phyloP scores from a whole-genome alignment of 2,797 vertebrate genomes.

The Ispidina picta region DNA sequence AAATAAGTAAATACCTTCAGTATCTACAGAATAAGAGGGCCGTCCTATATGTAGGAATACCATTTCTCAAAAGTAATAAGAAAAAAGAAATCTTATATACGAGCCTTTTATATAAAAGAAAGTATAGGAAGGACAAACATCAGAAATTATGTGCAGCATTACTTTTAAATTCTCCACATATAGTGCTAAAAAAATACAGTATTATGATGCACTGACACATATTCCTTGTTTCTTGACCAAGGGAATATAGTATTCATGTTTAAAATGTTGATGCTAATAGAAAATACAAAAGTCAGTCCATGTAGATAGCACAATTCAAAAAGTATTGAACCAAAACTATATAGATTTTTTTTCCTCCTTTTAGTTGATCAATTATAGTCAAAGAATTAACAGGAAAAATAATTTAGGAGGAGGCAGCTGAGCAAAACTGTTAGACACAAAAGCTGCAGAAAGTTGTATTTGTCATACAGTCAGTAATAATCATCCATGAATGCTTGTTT shows the following conservation, averaged over 20 bases:
- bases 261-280: background rate
- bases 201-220: background rate
- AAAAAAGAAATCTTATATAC: background rate
- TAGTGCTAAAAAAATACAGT: background rate
- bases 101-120: background rate
- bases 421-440: background rate
- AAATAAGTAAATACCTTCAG: rapidly evolving
- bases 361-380: background rate
- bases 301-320: background rate
- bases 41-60: background rate
- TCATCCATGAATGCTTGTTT: background rate
- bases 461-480: background rate
- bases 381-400: background rate
- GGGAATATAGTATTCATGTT: background rate
- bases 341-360: rapidly evolving
- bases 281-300: background rate
- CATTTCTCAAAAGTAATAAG: background rate
- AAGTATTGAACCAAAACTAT: background rate
- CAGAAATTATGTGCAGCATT: background rate
- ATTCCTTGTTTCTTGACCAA: background rate
- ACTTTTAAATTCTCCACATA: background rate
- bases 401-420: background rate
- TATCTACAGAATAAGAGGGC: background rate
- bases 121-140: background rate
- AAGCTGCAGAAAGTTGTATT: background rate